Conservation (phyloP, 2,113 vertebrate species). For the Saguinus midas region DNA sequence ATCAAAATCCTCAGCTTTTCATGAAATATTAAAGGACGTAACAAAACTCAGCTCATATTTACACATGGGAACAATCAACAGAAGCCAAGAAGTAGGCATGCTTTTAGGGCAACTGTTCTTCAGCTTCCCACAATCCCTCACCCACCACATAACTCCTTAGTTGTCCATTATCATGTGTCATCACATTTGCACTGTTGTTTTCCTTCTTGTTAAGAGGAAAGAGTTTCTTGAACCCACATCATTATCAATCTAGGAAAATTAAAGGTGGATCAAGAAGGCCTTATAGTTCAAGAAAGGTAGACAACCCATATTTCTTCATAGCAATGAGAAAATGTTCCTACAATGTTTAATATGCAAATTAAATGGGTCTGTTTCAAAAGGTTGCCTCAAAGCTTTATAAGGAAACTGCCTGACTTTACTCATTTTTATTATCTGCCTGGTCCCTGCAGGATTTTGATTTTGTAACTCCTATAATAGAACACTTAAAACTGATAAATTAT, state of each 20-base stretch:
- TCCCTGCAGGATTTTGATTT: slow-evolving; percentile 38
- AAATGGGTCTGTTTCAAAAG: slow-evolving; percentile 25
- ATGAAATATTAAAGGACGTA: not conserved
- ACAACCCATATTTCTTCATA: not conserved
- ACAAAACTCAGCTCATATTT: not conserved
- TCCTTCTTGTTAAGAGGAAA: not conserved
- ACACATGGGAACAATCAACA: not conserved
- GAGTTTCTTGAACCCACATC: not conserved
- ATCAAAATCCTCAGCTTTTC: slow-evolving; percentile 19
- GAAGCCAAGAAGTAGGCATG: not conserved
- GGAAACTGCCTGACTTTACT: slow-evolving; percentile 42
- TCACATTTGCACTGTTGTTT: not conserved
- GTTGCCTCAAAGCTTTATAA: not conserved
- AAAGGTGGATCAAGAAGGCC: not conserved
- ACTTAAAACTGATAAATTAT: slow-evolving; percentile 26
- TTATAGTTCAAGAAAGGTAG: not conserved
- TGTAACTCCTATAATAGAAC: not conserved
- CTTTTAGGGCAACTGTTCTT: not conserved
- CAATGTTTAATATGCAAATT: slow-evolving; percentile 19
- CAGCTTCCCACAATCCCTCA: not conserved
- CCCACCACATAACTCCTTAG: not conserved
- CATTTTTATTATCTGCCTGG: slow-evolving; percentile 30
- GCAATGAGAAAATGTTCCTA: slow-evolving; percentile 36
- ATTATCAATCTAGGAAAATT: slow-evolving; percentile 14
- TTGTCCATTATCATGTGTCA: not conserved